Percentiles rank a stretch among this genome's conserved stretches.
Evolutionary conservation across 2,888 invertebrate species (phyloP).

Genomic region (Cephalotes varians): DNA sequence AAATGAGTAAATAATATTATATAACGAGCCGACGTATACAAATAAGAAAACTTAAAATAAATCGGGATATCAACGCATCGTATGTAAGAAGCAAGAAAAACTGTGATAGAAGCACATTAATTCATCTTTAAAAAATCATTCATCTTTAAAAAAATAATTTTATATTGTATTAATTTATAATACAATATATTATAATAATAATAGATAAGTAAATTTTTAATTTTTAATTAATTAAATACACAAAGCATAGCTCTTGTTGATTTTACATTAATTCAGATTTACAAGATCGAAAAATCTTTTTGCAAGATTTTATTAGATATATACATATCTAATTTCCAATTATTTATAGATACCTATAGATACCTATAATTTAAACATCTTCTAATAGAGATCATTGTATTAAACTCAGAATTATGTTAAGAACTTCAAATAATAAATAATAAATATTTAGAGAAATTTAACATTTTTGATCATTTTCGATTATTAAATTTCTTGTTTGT

Average conservation of each 20-base stretch:
- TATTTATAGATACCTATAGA: neutral
- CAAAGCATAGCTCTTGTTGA: neutral
- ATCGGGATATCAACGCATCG: constrained; percentile 5
- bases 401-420: neutral
- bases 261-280: neutral
- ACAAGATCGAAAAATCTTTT: neutral
- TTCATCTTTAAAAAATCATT: constrained; percentile 1
- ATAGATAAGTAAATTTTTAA: no score
- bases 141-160: no score
- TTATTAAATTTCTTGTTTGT: neutral
- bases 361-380: neutral
- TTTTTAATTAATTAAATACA: neutral
- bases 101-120: no score
- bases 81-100: neutral
- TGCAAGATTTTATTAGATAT: neutral
- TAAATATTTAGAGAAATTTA: neutral
- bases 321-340: no score
- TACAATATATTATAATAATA: neutral
- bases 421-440: neutral
- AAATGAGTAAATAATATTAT: neutral
- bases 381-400: neutral
- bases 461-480: no score
- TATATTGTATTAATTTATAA: no score
- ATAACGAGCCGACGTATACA: neutral
- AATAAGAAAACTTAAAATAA: constrained; percentile 24